Evolutionary conservation across 37 sponge, comb jelly and placozoan genomes (phyloP).

Genomic region (Spongia lamella): DNA sequence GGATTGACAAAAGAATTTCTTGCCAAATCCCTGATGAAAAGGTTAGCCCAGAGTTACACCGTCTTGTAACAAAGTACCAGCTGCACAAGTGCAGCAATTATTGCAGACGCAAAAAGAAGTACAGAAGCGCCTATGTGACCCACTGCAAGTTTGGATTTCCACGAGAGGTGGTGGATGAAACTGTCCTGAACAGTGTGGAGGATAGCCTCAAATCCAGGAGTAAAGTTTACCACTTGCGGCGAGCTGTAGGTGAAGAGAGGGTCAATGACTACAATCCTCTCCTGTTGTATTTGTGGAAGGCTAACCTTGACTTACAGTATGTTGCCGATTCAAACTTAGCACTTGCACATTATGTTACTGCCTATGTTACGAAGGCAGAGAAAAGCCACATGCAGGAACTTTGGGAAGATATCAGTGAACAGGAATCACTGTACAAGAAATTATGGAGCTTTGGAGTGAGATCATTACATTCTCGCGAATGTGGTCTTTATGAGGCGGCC

Average conservation of each 20-base stretch:
- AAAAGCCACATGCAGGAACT: slow-evolving; percentile 51
- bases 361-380: slow-evolving; percentile 66
- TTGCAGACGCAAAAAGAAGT: slow-evolving; percentile 27
- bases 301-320: slow-evolving; percentile 56
- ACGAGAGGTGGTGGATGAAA: slow-evolving; percentile 7
- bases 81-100: slow-evolving; percentile 29
- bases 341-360: slow-evolving; percentile 52
- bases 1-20: slow-evolving; percentile 53
- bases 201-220: slow-evolving; percentile 30
- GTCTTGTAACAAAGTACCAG: slow-evolving; percentile 47
- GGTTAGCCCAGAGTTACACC: slow-evolving; percentile 48
- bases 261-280: slow-evolving; percentile 61
- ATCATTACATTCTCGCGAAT: slow-evolving; percentile 29
- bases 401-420: slow-evolving; percentile 36
- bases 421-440: slow-evolving; percentile 16
- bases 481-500: slow-evolving; percentile 48
- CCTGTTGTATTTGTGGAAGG: slow-evolving; percentile 53
- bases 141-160: slow-evolving; percentile 27
- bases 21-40: slow-evolving; percentile 53
- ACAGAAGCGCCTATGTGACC: slow-evolving; percentile 7
- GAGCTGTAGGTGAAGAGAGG: slow-evolving; percentile 17
- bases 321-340: slow-evolving; percentile 46
- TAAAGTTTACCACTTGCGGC: slow-evolving; percentile 35
- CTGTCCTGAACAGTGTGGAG: slow-evolving; percentile 11
- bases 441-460: slow-evolving; percentile 44